phyloP scores from a whole-genome alignment of 2,113 vertebrate genomes.

The Cairina moschata region DNA sequence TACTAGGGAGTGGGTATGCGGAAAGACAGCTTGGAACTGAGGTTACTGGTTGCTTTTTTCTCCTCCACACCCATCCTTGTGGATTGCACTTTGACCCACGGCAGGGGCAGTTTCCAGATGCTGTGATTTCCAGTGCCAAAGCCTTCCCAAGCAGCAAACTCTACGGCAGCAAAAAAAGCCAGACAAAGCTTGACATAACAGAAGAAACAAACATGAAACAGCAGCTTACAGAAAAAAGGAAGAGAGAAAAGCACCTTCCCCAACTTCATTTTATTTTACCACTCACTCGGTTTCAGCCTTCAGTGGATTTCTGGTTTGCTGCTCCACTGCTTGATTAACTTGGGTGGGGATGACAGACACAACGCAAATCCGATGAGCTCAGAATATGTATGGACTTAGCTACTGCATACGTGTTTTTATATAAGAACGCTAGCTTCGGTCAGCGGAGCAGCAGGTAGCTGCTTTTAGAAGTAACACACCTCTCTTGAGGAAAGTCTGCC shows the following conservation, averaged over 20 bases:
- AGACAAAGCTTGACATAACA: not conserved
- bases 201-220: not conserved
- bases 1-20: not conserved
- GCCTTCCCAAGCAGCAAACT: not conserved
- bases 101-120: not conserved
- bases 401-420: not conserved
- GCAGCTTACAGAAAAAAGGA: not conserved
- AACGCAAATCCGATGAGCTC: not conserved
- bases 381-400: fast-evolving
- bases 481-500: not conserved
- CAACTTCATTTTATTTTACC: not conserved
- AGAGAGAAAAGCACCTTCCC: not conserved
- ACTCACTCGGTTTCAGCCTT: not conserved
- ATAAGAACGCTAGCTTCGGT: not conserved
- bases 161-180: not conserved
- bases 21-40: not conserved
- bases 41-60: not conserved
- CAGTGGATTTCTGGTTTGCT: not conserved
- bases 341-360: not conserved
- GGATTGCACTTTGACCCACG: not conserved
- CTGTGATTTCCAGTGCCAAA: not conserved
- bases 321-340: not conserved
- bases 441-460: not conserved
- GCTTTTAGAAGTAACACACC: not conserved
- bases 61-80: not conserved